phyloP scores from a whole-genome alignment of 1,140 invertebrate genomes.

The Drosophila orosa region DNA sequence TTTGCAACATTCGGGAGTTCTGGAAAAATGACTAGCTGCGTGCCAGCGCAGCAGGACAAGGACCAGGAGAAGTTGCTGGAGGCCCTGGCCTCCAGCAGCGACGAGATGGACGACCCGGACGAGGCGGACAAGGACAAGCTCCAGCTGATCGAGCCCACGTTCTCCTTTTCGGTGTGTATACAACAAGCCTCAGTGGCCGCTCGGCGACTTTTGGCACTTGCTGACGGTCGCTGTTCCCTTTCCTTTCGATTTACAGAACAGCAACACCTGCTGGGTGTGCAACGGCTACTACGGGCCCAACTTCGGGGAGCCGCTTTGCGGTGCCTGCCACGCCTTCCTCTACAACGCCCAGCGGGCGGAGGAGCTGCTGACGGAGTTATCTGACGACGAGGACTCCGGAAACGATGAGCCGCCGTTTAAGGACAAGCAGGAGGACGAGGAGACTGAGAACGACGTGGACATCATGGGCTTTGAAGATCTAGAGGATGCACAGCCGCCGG shows the following conservation, averaged over 20 bases:
- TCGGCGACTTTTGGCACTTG: background rate
- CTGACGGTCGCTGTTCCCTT: slow-evolving; percentile 2
- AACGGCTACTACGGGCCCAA: slow-evolving; percentile 96
- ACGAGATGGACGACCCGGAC: slow-evolving; percentile 60
- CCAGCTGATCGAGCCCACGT: slow-evolving; percentile 61
- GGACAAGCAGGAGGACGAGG: slow-evolving; percentile 85
- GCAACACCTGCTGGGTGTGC: slow-evolving; percentile 90
- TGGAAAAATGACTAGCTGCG: slow-evolving; percentile 75
- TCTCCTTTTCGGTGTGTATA: slow-evolving; percentile 74
- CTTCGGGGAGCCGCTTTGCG: slow-evolving; percentile 96
- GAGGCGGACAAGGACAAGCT: slow-evolving; percentile 59
- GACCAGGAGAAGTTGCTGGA: slow-evolving; percentile 72
- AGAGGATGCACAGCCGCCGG: slow-evolving; percentile 61
- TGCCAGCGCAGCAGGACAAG: slow-evolving; percentile 72
- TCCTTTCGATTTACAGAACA: slow-evolving; percentile 56
- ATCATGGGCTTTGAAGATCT: slow-evolving; percentile 76
- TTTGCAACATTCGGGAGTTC: slow-evolving; percentile 33
- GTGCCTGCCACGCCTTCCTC: slow-evolving; percentile 95
- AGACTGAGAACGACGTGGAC: slow-evolving; percentile 78
- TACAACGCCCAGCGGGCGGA: slow-evolving; percentile 88
- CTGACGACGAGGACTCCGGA: slow-evolving; percentile 96
- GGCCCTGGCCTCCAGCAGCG: slow-evolving; percentile 62
- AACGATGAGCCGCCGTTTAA: slow-evolving; percentile 94
- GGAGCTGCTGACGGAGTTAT: slow-evolving; percentile 87
- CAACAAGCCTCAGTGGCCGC: slow-evolving; percentile 21